Evolutionary conservation across 53 echinoderm and acorn worm species (phyloP).

Genomic region (Henricia sp.): DNA sequence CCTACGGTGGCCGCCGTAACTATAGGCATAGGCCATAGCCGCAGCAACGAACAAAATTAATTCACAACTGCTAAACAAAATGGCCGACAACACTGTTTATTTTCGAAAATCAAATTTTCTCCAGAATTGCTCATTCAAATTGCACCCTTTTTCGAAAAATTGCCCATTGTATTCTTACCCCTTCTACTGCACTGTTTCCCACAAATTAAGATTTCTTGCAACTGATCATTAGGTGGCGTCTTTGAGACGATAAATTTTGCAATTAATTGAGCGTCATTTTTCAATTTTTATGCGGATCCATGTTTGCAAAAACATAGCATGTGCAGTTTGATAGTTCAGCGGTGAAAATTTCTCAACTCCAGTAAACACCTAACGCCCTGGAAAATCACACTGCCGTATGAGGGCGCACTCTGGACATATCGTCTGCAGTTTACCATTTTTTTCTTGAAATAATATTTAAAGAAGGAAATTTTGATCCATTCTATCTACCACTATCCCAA

Average conservation of each 20-base stretch:
- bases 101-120: too few relatives aligned
- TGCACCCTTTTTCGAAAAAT: background rate
- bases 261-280: conserved; percentile 25
- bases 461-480: too few relatives aligned
- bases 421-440: too few relatives aligned
- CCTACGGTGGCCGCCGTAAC: too few relatives aligned
- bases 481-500: too few relatives aligned
- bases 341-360: conserved; percentile 49
- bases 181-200: conserved; percentile 9
- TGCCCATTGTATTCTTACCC: conserved; percentile 18
- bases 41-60: too few relatives aligned
- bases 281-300: conserved; percentile 1
- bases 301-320: conserved; percentile 33
- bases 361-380: conserved; percentile 2
- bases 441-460: too few relatives aligned
- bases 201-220: conserved; percentile 2
- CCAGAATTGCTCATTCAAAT: too few relatives aligned
- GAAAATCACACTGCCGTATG: background rate
- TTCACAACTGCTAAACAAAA: conserved; percentile 12
- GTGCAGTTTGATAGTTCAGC: conserved; percentile 20
- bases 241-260: conserved; percentile 18
- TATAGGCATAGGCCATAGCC: too few relatives aligned
- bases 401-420: conserved; percentile 44
- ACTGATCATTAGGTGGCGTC: background rate
- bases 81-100: conserved; percentile 33